phyloP scores from a whole-genome alignment of 2,797 vertebrate species.

The Rhabdomys pumilio region DNA sequence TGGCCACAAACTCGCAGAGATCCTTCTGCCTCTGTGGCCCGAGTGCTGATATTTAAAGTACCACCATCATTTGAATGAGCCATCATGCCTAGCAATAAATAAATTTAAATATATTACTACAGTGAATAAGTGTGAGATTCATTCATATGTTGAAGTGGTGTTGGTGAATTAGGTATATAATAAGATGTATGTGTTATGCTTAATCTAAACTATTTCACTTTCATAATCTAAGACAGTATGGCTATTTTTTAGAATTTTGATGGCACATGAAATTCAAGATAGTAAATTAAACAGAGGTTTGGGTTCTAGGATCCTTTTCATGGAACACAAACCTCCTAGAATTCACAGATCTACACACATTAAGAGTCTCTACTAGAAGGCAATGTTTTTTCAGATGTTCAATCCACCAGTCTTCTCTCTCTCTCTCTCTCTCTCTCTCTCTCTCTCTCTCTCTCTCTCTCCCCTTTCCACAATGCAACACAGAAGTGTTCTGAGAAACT shows the following conservation, averaged over 20 bases:
- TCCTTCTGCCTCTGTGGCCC: background rate
- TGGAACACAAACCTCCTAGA: background rate
- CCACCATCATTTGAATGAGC: background rate
- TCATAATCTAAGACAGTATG: background rate
- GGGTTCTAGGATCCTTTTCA: background rate
- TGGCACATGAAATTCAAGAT: background rate
- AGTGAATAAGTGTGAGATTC: background rate
- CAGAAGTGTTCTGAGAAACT: background rate
- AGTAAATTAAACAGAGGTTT: background rate
- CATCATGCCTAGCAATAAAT: background rate
- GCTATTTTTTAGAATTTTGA: constrained; percentile 18
- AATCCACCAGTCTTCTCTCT: background rate
- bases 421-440: too few species aligned
- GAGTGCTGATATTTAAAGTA: background rate
- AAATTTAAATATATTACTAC: background rate
- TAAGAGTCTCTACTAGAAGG: background rate
- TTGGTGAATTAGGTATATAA: background rate
- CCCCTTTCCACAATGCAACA: background rate
- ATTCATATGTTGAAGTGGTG: background rate
- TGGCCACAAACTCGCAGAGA: background rate
- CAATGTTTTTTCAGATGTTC: background rate
- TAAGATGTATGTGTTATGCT: background rate
- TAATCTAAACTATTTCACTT: constrained; percentile 27
- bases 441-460: too few species aligned
- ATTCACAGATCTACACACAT: background rate